Percentiles rank a stretch among this genome's conserved stretches.
These are phyloP conservation scores for Hemiprocne comata DNA, from an alignment of 2,113 vertebrate genomes.

Conservation along the genomic window DNA sequence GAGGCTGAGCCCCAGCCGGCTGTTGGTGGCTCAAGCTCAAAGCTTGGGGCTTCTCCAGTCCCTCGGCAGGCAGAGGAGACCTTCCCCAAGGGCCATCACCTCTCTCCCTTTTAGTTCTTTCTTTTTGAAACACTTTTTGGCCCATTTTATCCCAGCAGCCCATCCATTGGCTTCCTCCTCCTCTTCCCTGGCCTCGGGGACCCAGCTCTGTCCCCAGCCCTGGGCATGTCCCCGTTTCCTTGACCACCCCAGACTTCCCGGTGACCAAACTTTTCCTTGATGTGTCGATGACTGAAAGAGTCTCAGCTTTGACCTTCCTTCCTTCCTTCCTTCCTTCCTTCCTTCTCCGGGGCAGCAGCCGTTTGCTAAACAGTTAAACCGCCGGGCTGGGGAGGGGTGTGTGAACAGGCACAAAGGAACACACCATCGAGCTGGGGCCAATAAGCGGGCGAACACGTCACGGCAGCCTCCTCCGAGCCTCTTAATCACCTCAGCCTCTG, in stretches of 20 bases:
- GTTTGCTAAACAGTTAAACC: neutral
- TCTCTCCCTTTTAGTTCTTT: neutral
- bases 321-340: neutral
- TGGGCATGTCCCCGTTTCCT: neutral
- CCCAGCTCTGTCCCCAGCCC: neutral
- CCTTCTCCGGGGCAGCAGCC: neutral
- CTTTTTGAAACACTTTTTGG: neutral
- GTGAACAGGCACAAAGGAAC: conserved; percentile 62
- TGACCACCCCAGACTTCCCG: accelerated
- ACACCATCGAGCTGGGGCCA: conserved; percentile 74
- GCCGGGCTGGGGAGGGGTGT: neutral
- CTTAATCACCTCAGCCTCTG: neutral
- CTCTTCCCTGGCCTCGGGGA: accelerated
- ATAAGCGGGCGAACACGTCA: conserved; percentile 45
- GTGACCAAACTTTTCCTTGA: neutral
- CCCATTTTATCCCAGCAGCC: neutral
- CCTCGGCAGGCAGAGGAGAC: neutral
- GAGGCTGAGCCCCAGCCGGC: neutral
- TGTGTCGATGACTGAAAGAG: accelerated
- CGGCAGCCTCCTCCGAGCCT: neutral
- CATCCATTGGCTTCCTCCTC: neutral
- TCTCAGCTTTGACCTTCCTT: neutral
- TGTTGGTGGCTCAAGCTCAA: neutral
- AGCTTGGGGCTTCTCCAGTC: neutral
- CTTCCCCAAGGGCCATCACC: neutral